phyloP scores from a whole-genome alignment of 2,888 invertebrate genomes.

The Synanthedon myopaeformis region DNA sequence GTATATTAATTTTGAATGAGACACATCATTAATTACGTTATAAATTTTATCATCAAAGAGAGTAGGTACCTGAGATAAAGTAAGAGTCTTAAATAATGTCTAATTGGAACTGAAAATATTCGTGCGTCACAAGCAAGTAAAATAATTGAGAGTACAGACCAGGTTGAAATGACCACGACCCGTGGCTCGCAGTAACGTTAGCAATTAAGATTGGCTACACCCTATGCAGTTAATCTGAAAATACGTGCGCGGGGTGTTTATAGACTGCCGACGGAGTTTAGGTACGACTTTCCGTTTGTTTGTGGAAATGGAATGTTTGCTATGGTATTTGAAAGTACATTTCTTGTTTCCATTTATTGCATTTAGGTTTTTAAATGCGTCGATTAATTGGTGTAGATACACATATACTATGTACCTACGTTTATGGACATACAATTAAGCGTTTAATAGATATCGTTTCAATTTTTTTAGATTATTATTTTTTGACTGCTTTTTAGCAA shows the following conservation, averaged over 20 bases:
- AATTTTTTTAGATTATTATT: no score
- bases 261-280: slow-evolving; percentile 47
- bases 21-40: background rate
- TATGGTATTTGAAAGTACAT: no score
- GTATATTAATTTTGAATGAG: background rate
- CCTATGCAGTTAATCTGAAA: slow-evolving; percentile 63
- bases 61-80: background rate
- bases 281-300: slow-evolving; percentile 27
- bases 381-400: background rate
- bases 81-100: background rate
- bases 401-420: background rate
- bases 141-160: slow-evolving; percentile 56
- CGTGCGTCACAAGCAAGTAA: slow-evolving; percentile 32
- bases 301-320: slow-evolving; percentile 25
- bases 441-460: background rate
- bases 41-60: background rate
- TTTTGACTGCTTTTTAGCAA: no score
- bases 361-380: no score
- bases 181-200: slow-evolving; percentile 32
- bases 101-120: slow-evolving; percentile 13
- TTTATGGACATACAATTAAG: background rate
- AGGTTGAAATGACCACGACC: slow-evolving; percentile 46
- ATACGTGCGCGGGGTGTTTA: slow-evolving; percentile 65
- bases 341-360: no score
- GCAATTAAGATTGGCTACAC: slow-evolving; percentile 65